Evolutionary conservation across 2,888 invertebrate species (phyloP), one percentile per base, ranked within the genome.

Genomic region (Nomada fucata): DNA sequence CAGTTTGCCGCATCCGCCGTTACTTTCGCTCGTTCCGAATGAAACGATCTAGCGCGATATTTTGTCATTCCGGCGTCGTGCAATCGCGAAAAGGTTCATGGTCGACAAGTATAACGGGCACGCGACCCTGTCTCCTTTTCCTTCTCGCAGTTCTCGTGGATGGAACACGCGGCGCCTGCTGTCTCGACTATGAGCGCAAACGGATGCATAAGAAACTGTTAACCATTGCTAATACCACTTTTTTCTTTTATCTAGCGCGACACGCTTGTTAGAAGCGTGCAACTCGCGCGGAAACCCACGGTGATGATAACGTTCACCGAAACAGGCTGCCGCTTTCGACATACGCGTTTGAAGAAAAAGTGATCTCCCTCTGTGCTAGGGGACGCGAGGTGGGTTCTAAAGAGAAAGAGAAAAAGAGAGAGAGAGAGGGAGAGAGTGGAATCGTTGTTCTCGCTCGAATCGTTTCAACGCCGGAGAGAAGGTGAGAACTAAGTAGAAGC

Each of bases 221-320:
- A 55, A 64, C 23, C 72, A 11, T 64, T 73, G 72, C 63, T 55
- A 55, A 63, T 44, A 11, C 7, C 23, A 20, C 15, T 47, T 47
- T 47, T 47, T 47, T 13, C 44, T 69, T 47, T 57, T 57, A 10
- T 23, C 15, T 7, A 18, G 23, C 2, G 68, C 44, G 7, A 53
- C 4, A 29, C 44, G 2, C 26, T 52, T 23, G 55, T 55, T 42
- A 7, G 67, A 18, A 68, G 23, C 50, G 64, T 15, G 20, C 20
- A 11, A 2, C 13, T 18, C 70, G n/a, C 29, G 11, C 11, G 10
- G 9, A 20, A 42, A 53, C 11, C 11, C 47, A 15, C 15, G 29
- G 50, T 15, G 26, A 60, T 13, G n/a, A 11, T 1, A 20, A 9
- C 42, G 5, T 64, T 50, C n/a, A 3, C 18, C n/a, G 64, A 18